Conservation (phyloP, 2,113 vertebrate genomes). For the Phrynosoma blainvillii region DNA sequence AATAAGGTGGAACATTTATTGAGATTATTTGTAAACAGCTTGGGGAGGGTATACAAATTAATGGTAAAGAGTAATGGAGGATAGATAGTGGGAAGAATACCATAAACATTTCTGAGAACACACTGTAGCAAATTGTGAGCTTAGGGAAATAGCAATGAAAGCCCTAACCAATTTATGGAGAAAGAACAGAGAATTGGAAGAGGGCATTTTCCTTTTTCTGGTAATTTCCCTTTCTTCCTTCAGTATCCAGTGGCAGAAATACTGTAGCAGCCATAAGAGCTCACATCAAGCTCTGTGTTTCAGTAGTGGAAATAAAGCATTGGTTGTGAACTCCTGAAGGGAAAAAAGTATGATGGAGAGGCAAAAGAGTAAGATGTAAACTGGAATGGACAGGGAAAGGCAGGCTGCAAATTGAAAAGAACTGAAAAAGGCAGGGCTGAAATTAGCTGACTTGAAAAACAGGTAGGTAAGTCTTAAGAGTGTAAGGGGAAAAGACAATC, state of each 20-base stretch:
- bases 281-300: conserved; percentile 14
- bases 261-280: not conserved
- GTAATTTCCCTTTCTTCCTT: not conserved
- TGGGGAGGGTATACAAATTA: no score
- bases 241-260: not conserved
- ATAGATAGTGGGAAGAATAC: not conserved
- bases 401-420: conserved; percentile 47
- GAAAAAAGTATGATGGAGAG: conserved; percentile 35
- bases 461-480: conserved; percentile 23
- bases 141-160: not conserved
- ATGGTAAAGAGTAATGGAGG: no score
- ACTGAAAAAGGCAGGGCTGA: conserved; percentile 50
- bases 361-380: conserved; percentile 42
- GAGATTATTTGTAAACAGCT: not conserved
- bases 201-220: not conserved
- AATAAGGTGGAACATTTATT: not conserved
- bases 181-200: not conserved
- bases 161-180: not conserved
- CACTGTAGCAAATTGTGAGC: not conserved
- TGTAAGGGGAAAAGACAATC: conserved; percentile 47
- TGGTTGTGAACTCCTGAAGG: not conserved
- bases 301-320: conserved; percentile 53
- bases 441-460: conserved; percentile 66
- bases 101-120: not conserved
- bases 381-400: conserved; percentile 36